Evolutionary conservation across 1,140 invertebrate species (phyloP).

Genomic region (Penaeus japonicus): DNA sequence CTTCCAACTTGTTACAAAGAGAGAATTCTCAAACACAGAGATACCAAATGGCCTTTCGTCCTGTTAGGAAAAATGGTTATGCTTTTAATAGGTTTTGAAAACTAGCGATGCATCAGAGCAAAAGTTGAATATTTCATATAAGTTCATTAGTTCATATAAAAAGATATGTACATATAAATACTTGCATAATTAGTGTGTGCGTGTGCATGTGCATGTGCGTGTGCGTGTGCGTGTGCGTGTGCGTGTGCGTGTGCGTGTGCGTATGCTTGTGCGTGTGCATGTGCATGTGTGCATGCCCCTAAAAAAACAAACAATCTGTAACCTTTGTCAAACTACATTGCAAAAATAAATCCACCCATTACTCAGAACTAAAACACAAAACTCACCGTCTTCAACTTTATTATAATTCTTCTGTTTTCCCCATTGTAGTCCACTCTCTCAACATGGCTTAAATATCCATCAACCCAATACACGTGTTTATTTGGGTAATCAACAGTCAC

Average conservation of each 20-base stretch:
- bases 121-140: too few species aligned
- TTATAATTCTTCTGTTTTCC: slow-evolving; percentile 71
- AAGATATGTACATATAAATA: too few species aligned
- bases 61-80: not conserved
- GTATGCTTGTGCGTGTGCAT: too few species aligned
- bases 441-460: slow-evolving; percentile 78
- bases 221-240: too few species aligned
- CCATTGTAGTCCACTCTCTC: slow-evolving; percentile 78
- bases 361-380: not conserved
- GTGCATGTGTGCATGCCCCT: too few species aligned
- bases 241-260: too few species aligned
- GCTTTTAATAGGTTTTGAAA: not conserved
- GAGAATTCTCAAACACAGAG: slow-evolving; percentile 69
- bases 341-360: slow-evolving; percentile 52
- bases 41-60: slow-evolving; percentile 49
- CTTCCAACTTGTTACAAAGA: slow-evolving; percentile 74
- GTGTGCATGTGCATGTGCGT: too few species aligned
- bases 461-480: slow-evolving; percentile 80
- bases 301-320: too few species aligned
- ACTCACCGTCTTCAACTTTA: slow-evolving; percentile 68
- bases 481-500: slow-evolving; percentile 77
- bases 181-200: too few species aligned
- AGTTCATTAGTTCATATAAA: too few species aligned
- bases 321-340: not conserved
- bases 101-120: not conserved